Base-by-base conservation (phyloP, 2,113 vertebrate genomes). In the western clawed frog (Xenopus tropicalis) region DNA sequence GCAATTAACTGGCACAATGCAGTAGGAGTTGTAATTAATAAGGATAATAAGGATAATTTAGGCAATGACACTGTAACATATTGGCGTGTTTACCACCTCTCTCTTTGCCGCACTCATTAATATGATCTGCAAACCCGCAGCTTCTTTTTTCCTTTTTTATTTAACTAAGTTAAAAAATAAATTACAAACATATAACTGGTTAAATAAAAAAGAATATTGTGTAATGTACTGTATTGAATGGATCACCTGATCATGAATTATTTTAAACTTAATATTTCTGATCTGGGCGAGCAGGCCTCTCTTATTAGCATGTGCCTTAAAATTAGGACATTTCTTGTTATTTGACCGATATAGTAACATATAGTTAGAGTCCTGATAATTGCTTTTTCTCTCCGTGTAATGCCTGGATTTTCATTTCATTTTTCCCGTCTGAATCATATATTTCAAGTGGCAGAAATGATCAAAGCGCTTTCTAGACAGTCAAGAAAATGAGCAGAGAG, bases 361-460 rank as follows among this genome's bases (percentile, higher is more conserved):
- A 74, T 68, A 74, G 65, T 61, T 61, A 61, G 46, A 44, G 66
- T 68, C 58, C 66, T 62, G 22, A 66, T 68, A 75, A 75, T 75
- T 75, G 66, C 72, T 68, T 69, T 46, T 66, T 75, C 61, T 75
- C 58, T 17, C 52, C 4, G 58, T 62, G 72, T 69, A 69, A 75
- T 52, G 72, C 72, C 72, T 52, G 72, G 72, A 75, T 75, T 75
- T 37, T 75, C 72, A 75, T 69, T 66, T 75, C 72, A 75, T 75
- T 75, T 75, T 66, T 68, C 44, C 58, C 66, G 58, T 75, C 57
- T 66, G 46, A 69, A 75, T 75, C 72, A 63, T 54, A 69, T 75
- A 75, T 75, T 69, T 75, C 72, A 75, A 75, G 72, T 69, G 72
- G 66, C 72, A 75, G 72, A 69, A 66, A 75, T 75, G 72, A 75